These are phyloP conservation scores for Dorcus hopei DNA, from an alignment of 2,888 invertebrate species.

Conservation along the genomic window DNA sequence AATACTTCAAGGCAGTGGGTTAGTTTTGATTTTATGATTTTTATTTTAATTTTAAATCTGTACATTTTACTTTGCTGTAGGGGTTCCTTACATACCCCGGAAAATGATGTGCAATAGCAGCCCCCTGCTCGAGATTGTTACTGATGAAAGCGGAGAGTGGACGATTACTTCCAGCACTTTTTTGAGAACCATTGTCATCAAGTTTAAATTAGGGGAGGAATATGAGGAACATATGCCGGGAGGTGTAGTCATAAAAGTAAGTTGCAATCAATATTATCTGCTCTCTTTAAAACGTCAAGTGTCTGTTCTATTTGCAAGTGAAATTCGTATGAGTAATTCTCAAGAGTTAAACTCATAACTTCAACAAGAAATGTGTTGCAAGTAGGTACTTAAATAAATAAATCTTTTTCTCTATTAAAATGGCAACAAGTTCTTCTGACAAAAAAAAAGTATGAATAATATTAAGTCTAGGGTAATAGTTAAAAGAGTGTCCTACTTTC, in stretches of 20 bases:
- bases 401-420: no score
- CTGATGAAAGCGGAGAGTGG: conserved; percentile 55
- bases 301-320: no score
- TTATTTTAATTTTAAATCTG: not conserved
- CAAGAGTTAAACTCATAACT: not conserved
- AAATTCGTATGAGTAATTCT: not conserved
- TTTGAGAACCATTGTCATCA: conserved; percentile 54
- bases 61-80: conserved; percentile 41
- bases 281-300: not conserved
- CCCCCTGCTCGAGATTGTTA: conserved; percentile 58
- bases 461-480: no score
- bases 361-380: no score
- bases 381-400: no score
- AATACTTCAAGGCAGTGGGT: conserved; percentile 63
- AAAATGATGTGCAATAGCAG: conserved; percentile 63
- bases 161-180: conserved; percentile 57
- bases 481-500: no score
- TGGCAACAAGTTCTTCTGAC: no score
- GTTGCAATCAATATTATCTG: not conserved
- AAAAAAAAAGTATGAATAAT: no score
- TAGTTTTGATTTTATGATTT: conserved; percentile 31
- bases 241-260: conserved; percentile 51
- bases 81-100: conserved; percentile 63
- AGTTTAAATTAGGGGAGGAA: conserved; percentile 60
- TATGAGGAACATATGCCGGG: conserved; percentile 65